Percentiles rank a stretch among this genome's conserved stretches.
These are phyloP conservation scores for Tupiocoris notatus DNA, from an alignment of 2,888 invertebrate species.

Conservation along the genomic window DNA sequence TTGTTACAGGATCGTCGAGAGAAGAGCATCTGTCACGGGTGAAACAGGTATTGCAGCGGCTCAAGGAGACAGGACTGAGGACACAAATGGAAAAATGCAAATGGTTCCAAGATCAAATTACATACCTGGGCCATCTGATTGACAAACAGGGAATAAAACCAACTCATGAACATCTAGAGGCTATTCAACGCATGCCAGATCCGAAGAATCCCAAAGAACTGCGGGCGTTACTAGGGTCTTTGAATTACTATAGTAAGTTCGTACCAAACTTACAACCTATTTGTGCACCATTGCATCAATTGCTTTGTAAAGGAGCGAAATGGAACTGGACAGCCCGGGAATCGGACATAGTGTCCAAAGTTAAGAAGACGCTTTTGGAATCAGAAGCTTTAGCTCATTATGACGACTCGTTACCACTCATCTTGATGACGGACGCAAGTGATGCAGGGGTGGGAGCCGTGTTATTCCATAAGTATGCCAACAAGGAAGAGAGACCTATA, in stretches of 20 bases:
- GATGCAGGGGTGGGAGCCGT: slow-evolving; percentile 10
- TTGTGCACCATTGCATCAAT: neutral
- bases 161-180: neutral
- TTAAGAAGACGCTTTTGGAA: neutral
- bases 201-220: neutral
- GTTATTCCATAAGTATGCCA: neutral
- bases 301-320: neutral
- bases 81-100: neutral
- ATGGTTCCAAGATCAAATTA: neutral
- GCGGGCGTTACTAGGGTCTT: neutral
- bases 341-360: neutral
- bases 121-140: neutral
- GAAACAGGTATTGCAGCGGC: neutral
- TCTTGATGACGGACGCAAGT: neutral
- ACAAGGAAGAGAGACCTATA: slow-evolving; percentile 1
- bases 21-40: neutral
- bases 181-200: neutral
- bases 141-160: neutral
- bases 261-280: neutral
- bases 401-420: neutral
- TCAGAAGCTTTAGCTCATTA: neutral
- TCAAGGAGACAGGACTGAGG: neutral
- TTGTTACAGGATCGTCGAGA: neutral
- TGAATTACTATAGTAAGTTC: too few species aligned
- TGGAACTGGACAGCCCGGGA: neutral